These are phyloP conservation scores for Dendrolimus kikuchii DNA, from an alignment of 1,140 invertebrate species.

Conservation along the genomic window DNA sequence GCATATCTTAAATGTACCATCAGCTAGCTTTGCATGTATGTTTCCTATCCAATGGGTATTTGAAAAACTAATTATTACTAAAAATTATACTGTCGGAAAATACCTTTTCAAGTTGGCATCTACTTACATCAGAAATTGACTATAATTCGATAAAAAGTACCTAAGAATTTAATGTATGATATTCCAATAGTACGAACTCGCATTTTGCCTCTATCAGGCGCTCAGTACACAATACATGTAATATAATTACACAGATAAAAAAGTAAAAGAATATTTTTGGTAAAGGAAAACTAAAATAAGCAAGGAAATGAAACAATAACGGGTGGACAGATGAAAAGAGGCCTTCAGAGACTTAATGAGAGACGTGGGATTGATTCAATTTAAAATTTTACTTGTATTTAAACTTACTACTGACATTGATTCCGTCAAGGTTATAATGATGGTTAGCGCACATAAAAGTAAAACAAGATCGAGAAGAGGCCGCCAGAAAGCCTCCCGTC, in stretches of 20 bases:
- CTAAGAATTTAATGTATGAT: too few relatives aligned
- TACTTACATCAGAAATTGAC: too few relatives aligned
- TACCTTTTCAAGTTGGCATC: too few relatives aligned
- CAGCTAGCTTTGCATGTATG: too few relatives aligned
- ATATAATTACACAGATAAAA: conserved; percentile 5
- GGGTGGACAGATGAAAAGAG: conserved; percentile 4
- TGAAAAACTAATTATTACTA: too few relatives aligned
- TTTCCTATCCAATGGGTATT: too few relatives aligned
- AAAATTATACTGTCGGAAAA: too few relatives aligned
- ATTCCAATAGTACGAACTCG: too few relatives aligned
- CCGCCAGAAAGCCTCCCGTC: conserved; percentile 12
- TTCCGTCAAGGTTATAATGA: conserved; percentile 29
- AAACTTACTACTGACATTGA: conserved; percentile 55
- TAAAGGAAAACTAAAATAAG: conserved; percentile 1
- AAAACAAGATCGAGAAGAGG: conserved; percentile 33
- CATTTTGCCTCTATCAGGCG: too few relatives aligned
- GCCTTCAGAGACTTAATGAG: conserved; percentile 16
- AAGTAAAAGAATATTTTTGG: neutral
- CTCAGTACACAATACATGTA: neutral
- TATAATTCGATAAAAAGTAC: too few relatives aligned
- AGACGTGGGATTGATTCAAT: conserved; percentile 11
- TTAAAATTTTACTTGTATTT: conserved; percentile 12
- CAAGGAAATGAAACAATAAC: conserved; percentile 7
- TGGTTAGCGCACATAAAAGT: conserved; percentile 38
- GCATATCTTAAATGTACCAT: too few relatives aligned